These are phyloP conservation scores for Oncorhynchus keta DNA, from an alignment of 2,113 vertebrate genomes.

Conservation along the genomic window DNA sequence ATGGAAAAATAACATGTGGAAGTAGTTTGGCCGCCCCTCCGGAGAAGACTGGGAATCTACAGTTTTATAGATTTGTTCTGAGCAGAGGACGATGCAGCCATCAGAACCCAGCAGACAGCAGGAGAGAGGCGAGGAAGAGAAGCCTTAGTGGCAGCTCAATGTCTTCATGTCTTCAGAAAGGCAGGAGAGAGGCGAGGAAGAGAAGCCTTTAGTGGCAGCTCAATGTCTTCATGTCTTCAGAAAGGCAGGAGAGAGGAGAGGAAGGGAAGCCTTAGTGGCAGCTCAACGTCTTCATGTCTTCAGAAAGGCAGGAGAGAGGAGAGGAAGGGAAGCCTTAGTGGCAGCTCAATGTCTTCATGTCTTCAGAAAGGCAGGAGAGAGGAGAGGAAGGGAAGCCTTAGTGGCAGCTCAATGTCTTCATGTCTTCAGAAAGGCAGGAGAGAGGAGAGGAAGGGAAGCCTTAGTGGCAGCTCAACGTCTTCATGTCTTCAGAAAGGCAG, in stretches of 20 bases:
- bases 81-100: constrained; percentile 37
- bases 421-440: not conserved
- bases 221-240: not conserved
- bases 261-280: no score
- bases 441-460: no score
- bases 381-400: no score
- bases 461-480: no score
- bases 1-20: constrained; percentile 73
- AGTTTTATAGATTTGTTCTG: constrained; percentile 54
- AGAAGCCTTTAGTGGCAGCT: no score
- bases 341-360: not conserved
- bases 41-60: constrained; percentile 47
- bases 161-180: not conserved
- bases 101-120: constrained; percentile 23
- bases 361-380: not conserved
- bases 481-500: constrained; percentile 1
- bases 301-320: not conserved
- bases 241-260: no score
- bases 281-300: not conserved
- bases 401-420: no score
- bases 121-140: not conserved
- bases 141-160: not conserved
- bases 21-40: constrained; percentile 55
- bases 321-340: no score
- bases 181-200: no score